These are phyloP conservation scores for Trematocara caparti DNA, from an alignment of 2,797 vertebrate species.

Conservation along the genomic window DNA sequence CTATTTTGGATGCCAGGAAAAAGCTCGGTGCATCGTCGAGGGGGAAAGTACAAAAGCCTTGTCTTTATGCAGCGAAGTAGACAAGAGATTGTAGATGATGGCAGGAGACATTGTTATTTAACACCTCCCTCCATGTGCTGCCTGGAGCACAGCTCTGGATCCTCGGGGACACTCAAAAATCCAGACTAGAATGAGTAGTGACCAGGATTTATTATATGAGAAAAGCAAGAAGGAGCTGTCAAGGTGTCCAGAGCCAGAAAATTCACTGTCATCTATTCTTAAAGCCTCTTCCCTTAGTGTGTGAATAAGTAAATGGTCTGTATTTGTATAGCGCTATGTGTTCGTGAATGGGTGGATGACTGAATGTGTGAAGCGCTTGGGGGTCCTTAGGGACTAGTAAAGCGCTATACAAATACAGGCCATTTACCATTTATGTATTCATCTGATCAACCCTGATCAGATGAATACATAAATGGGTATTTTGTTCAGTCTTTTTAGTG, in stretches of 20 bases:
- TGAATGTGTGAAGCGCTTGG: too few relatives aligned
- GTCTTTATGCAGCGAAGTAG: constrained; percentile 27
- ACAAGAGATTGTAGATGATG: constrained; percentile 22
- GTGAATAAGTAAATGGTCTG: not conserved
- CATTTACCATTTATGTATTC: not conserved
- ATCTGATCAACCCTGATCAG: not conserved
- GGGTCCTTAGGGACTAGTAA: too few relatives aligned
- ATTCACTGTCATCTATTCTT: not conserved
- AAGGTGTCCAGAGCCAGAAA: not conserved
- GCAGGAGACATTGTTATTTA: constrained; percentile 30
- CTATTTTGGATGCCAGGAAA: constrained; percentile 20
- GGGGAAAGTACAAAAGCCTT: constrained; percentile 20
- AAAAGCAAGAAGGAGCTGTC: not conserved
- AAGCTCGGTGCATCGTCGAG: not conserved
- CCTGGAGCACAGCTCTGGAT: constrained; percentile 1
- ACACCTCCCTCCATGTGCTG: not conserved
- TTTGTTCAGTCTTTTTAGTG: not conserved
- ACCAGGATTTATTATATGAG: constrained; percentile 7
- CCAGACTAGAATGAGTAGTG: constrained; percentile 9
- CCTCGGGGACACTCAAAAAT: not conserved
- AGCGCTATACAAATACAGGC: too few relatives aligned
- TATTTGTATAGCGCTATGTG: too few relatives aligned
- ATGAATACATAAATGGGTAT: not conserved
- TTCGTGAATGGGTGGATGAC: too few relatives aligned
- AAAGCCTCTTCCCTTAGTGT: not conserved